Evolutionary conservation across 2,113 vertebrate species (phyloP).

Genomic region (Synchiropus splendidus): DNA sequence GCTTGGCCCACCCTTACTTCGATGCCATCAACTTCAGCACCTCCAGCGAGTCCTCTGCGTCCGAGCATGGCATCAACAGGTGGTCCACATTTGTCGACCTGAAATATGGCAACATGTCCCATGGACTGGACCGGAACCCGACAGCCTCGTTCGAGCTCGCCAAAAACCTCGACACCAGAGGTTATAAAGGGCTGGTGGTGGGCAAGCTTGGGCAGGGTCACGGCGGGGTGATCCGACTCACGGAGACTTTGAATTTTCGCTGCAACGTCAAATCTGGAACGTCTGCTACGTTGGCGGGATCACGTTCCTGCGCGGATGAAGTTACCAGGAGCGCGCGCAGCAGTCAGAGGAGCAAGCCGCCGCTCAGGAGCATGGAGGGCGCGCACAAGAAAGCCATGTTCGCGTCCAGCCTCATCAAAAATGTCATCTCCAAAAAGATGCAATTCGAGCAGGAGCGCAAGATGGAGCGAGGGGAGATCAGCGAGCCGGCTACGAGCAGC

Average conservation of each 20-base stretch:
- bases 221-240: conserved; percentile 72
- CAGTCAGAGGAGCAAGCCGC: conserved; percentile 42
- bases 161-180: conserved; percentile 40
- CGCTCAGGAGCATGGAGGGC: conserved; percentile 56
- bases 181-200: conserved; percentile 47
- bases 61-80: conserved; percentile 75
- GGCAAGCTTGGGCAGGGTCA: conserved; percentile 59
- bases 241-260: conserved; percentile 74
- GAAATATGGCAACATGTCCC: conserved; percentile 73
- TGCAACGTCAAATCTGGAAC: conserved; percentile 71
- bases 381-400: conserved; percentile 81
- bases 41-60: conserved; percentile 80
- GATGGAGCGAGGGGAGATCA: conserved; percentile 90
- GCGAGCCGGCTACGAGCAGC: conserved; percentile 62
- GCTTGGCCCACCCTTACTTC: conserved; percentile 84
- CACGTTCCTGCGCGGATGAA: conserved; percentile 67
- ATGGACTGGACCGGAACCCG: conserved; percentile 36
- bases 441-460: conserved; percentile 91
- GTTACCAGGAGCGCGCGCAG: conserved; percentile 61
- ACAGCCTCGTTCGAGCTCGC: conserved; percentile 46
- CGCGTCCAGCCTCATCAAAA: conserved; percentile 88
- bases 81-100: conserved; percentile 88
- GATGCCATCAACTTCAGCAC: conserved; percentile 77
- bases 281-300: conserved; percentile 57
- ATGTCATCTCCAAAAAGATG: conserved; percentile 96